phyloP scores from a whole-genome alignment of 2,888 invertebrate genomes.

The Caenorhabditis angaria region DNA sequence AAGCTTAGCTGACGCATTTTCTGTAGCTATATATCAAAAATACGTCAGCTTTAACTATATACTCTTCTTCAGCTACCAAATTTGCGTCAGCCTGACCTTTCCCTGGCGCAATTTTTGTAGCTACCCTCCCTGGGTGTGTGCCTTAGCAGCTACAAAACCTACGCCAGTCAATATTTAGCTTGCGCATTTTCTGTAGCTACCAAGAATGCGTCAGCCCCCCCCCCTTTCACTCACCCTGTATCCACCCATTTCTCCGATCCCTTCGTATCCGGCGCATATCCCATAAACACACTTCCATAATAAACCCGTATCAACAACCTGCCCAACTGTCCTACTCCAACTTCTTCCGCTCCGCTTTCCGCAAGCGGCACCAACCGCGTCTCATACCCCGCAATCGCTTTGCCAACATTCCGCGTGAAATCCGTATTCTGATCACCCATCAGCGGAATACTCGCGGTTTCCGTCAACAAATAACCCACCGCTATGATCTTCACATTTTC shows the following conservation, averaged over 20 bases:
- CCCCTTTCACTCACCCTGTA: slow-evolving; percentile 73
- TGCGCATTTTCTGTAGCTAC: no score
- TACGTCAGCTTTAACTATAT: no score
- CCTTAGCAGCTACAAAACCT: no score
- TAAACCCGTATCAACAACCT: slow-evolving; percentile 46
- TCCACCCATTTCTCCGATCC: slow-evolving; percentile 73
- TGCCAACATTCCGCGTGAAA: slow-evolving; percentile 61
- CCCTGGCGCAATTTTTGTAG: no score
- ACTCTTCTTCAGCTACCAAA: no score
- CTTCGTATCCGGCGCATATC: slow-evolving; percentile 71
- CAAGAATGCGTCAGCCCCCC: no score
- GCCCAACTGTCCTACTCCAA: slow-evolving; percentile 72
- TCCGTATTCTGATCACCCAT: slow-evolving; percentile 68
- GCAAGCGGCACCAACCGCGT: slow-evolving; percentile 69
- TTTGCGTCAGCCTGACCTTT: no score
- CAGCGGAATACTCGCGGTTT: slow-evolving; percentile 66
- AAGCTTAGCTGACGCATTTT: no score
- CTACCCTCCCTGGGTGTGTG: no score
- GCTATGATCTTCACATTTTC: slow-evolving; percentile 67
- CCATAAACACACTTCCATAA: slow-evolving; percentile 73
- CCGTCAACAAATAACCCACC: slow-evolving; percentile 69
- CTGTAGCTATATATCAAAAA: no score
- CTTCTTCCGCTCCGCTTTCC: slow-evolving; percentile 70
- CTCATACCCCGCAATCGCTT: slow-evolving; percentile 63
- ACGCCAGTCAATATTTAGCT: no score